phyloP scores from a whole-genome alignment of 2,797 vertebrate species.

The Vultur gryphus region DNA sequence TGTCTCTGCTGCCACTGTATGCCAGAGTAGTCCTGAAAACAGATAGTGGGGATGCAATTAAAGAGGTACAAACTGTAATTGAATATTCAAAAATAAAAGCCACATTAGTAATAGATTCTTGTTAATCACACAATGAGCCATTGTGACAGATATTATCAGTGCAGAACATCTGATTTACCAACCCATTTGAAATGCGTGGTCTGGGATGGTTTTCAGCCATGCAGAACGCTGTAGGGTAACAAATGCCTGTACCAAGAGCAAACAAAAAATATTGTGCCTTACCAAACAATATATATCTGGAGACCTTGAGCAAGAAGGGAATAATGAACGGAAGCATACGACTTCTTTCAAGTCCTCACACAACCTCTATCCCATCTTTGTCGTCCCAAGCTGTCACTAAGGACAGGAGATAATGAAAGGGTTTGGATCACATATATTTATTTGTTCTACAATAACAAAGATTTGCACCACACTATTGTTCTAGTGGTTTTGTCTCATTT shows the following conservation, averaged over 20 bases:
- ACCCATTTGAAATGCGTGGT: neutral
- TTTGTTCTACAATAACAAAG: neutral
- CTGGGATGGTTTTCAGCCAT: neutral
- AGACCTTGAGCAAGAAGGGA: neutral
- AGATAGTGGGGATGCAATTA: neutral
- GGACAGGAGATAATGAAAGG: neutral
- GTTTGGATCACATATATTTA: neutral
- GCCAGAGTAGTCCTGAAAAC: neutral
- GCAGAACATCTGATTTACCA: neutral
- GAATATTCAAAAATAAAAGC: constrained; percentile 28
- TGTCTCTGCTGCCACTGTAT: neutral
- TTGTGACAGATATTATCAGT: neutral
- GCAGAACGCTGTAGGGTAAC: neutral
- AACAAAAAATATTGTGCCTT: neutral
- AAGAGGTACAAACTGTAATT: neutral
- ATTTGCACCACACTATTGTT: neutral
- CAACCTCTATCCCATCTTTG: neutral
- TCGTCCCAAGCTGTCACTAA: neutral
- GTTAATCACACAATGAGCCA: neutral
- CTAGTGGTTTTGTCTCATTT: neutral
- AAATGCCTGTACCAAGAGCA: neutral
- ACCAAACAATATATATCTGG: neutral
- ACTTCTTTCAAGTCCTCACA: neutral
- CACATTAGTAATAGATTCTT: neutral
- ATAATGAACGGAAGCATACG: neutral